A percentile compares a stretch with the other conserved stretches of the same genome.
phyloP scores from a whole-genome alignment of 1,140 invertebrate genomes.

The Drosophila funebris region DNA sequence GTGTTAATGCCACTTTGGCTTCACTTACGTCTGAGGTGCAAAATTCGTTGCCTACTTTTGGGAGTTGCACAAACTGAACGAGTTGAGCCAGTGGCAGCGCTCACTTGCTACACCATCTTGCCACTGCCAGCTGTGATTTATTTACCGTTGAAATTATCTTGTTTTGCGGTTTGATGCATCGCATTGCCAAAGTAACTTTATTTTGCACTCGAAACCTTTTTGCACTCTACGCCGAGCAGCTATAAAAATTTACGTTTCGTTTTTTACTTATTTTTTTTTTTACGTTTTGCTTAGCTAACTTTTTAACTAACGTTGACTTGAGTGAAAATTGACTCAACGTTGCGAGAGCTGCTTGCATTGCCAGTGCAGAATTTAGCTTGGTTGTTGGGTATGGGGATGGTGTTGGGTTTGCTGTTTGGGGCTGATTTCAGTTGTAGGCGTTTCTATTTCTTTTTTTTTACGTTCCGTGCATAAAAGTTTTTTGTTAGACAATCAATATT shows the following conservation, averaged over 20 bases:
- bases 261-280: constrained; percentile 36
- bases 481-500: constrained; percentile 80
- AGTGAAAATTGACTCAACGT: constrained; percentile 76
- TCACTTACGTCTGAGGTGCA: constrained; percentile 32
- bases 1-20: constrained; percentile 69
- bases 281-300: constrained; percentile 63
- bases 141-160: constrained; percentile 83
- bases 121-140: constrained; percentile 70
- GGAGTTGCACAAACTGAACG: constrained; percentile 36
- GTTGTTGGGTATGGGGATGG: not conserved
- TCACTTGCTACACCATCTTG: constrained; percentile 14
- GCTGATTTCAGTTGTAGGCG: constrained; percentile 4
- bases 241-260: constrained; percentile 77
- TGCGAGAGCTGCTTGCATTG: constrained; percentile 6
- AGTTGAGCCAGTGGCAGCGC: not conserved
- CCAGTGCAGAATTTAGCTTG: not conserved
- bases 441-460: constrained; percentile 15
- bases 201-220: constrained; percentile 81
- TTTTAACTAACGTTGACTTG: constrained; percentile 77
- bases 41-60: constrained; percentile 54
- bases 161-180: constrained; percentile 82
- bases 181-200: constrained; percentile 80
- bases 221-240: constrained; percentile 62
- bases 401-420: not conserved
- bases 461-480: constrained; percentile 66